Percentiles rank a stretch among this genome's conserved stretches.
These are phyloP conservation scores for Bactericera cockerelli DNA, from an alignment of 1,140 invertebrate species.

Conservation along the genomic window DNA sequence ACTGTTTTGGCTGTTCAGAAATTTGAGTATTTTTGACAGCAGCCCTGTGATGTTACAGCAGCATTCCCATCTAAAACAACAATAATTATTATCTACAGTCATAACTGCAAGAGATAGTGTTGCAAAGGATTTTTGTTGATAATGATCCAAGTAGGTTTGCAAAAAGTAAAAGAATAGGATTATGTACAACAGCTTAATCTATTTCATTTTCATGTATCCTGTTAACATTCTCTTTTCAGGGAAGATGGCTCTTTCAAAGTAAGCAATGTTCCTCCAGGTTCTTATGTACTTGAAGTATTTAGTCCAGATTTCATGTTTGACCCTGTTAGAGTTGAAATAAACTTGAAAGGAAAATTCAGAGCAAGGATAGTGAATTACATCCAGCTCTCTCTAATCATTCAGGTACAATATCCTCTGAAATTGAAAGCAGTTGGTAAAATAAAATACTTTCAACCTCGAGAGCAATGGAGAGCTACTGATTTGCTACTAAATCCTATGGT, in stretches of 20 bases:
- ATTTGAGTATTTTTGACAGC: no score
- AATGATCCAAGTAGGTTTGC: no score
- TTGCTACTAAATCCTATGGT: slow-evolving; percentile 93
- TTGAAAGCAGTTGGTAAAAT: slow-evolving; percentile 66
- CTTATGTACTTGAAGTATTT: slow-evolving; percentile 84
- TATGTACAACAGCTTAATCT: no score
- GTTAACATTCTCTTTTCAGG: slow-evolving; percentile 31
- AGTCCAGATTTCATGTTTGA: slow-evolving; percentile 86
- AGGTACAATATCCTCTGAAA: slow-evolving; percentile 80
- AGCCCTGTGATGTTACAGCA: no score
- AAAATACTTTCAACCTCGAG: slow-evolving; percentile 83
- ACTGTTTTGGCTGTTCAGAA: no score
- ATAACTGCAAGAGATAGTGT: no score
- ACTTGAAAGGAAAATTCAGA: slow-evolving; percentile 87
- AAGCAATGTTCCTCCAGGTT: slow-evolving; percentile 79
- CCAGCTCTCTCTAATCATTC: slow-evolving; percentile 71
- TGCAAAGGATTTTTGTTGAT: no score
- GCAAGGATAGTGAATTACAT: slow-evolving; percentile 90
- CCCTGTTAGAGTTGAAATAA: slow-evolving; percentile 84
- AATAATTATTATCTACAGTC: no score
- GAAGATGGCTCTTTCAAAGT: slow-evolving; percentile 88
- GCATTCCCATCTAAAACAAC: no score
- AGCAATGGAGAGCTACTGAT: slow-evolving; percentile 90
- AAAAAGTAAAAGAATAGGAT: no score
- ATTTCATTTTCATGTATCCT: slow-evolving; percentile 10